Base-by-base conservation (phyloP, 2,113 vertebrate species). In the Trematocara zebra region DNA sequence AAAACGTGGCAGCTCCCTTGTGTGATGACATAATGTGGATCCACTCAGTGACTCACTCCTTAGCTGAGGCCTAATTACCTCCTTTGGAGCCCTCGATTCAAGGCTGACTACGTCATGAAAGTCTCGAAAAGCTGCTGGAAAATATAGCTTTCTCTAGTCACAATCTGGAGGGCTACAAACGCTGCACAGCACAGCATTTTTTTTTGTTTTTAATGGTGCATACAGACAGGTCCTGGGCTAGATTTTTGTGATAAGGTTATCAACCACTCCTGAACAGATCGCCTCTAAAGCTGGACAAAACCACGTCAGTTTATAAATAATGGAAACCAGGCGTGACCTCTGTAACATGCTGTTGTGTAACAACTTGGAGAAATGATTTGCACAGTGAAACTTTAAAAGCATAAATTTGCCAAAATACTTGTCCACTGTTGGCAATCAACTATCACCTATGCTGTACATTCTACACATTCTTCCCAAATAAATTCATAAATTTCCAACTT, bases 21-120 rank as follows among this genome's bases (percentile, higher is more conserved):
- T 86, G 80, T 81, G 79, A 89, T 79, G 91, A 90, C 26, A 64
- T 89, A 88, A 83, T 53, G 33, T 47, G 26, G 37, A 83, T 83
- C 80, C 33, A 85, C 26, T 42, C 49, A 37, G 67, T 91, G 87
- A 90, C 81, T 90, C 89, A 92, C 82, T 85, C 33, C 44, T 56
- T 42, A 84, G 76, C 44, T 72, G 80, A 81, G 51, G 61, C 80
- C 76, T 87, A 84, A 89, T 89, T 88, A 86, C 88, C 52, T 83
- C 74, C n/a, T 87, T 84, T 1, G 5, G 82, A 69, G 42, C 56
- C 47, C 6, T 6, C 2, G 35, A 85, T 84, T 90, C 37, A 85
- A 42, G 59, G 57, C 78, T 82, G 53, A 59, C 37, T 80, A 17
- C 11, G 26, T 80, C 76, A 81, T 17, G 11, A 44, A 31, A 33